Percentiles rank a stretch among this genome's conserved stretches.
These are phyloP conservation scores for Anas acuta DNA, from an alignment of 2,797 vertebrate species.

Conservation along the genomic window DNA sequence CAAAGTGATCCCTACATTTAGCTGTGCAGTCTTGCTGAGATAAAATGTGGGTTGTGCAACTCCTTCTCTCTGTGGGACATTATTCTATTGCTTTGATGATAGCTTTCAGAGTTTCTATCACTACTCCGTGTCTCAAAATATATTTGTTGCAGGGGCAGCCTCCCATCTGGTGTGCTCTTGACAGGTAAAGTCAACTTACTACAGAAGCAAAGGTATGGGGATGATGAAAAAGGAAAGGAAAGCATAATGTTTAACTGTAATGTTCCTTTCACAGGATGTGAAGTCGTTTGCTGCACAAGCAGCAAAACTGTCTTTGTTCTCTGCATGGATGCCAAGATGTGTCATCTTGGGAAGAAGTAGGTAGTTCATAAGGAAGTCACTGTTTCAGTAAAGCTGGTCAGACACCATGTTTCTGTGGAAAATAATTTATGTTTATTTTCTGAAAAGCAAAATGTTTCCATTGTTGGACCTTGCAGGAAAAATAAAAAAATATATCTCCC, in stretches of 20 bases:
- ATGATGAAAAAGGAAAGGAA: neutral
- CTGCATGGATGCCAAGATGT: neutral
- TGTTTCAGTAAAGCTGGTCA: neutral
- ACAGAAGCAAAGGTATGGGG: neutral
- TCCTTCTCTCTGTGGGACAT: neutral
- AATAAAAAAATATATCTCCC: neutral
- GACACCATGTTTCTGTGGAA: neutral
- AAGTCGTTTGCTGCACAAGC: neutral
- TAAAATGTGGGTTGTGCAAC: neutral
- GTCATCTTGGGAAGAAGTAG: neutral
- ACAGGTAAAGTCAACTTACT: neutral
- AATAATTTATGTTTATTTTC: rapidly evolving
- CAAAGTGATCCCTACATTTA: neutral
- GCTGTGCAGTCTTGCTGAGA: neutral
- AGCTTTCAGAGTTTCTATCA: neutral
- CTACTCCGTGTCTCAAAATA: neutral
- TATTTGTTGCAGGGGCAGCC: neutral
- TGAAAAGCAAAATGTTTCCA: neutral
- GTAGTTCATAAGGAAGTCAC: neutral
- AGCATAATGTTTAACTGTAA: neutral
- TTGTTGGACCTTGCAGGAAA: neutral
- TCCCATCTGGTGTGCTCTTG: neutral
- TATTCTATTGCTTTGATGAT: neutral
- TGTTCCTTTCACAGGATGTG: neutral
- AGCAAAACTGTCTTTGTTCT: neutral